Evolutionary conservation across 2,797 vertebrate genomes (phyloP).

Genomic region (Hydrophis major): DNA sequence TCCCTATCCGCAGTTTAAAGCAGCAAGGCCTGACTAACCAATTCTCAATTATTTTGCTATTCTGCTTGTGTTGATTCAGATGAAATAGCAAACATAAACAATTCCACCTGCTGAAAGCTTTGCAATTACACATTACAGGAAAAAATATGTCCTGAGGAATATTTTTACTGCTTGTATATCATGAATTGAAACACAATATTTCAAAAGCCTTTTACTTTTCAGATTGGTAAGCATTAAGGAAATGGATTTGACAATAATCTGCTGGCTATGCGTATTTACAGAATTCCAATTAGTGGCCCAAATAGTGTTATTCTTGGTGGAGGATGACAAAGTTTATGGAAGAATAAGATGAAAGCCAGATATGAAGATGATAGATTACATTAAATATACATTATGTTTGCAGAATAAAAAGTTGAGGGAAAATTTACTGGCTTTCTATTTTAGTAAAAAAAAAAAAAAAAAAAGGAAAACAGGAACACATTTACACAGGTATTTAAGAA

Average conservation of each 20-base stretch:
- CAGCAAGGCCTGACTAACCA: too few relatives aligned
- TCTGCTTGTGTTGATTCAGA: neutral
- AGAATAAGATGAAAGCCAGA: slow-evolving; percentile 64
- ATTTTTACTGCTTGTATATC: neutral
- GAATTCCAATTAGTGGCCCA: slow-evolving; percentile 48
- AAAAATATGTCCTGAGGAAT: neutral
- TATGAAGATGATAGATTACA: slow-evolving; percentile 49
- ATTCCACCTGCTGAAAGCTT: neutral
- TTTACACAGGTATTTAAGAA: slow-evolving; percentile 48
- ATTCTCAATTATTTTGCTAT: slow-evolving; percentile 3
- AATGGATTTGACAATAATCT: slow-evolving; percentile 22
- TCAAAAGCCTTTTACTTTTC: slow-evolving; percentile 30
- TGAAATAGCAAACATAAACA: neutral
- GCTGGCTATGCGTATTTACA: slow-evolving; percentile 28
- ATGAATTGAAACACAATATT: slow-evolving; percentile 20
- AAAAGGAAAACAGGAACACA: slow-evolving; percentile 15
- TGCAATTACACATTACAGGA: neutral
- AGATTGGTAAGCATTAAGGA: slow-evolving; percentile 8
- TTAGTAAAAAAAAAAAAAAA: slow-evolving; percentile 29
- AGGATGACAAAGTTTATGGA: slow-evolving; percentile 54
- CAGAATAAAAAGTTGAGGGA: slow-evolving; percentile 63
- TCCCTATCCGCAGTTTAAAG: neutral
- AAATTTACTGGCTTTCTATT: slow-evolving; percentile 63
- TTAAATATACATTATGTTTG: slow-evolving; percentile 51
- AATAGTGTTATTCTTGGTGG: slow-evolving; percentile 40